Percentiles rank a stretch among this genome's conserved stretches.
These are phyloP conservation scores for Rostratula benghalensis DNA, from an alignment of 2,113 vertebrate species.

Conservation along the genomic window DNA sequence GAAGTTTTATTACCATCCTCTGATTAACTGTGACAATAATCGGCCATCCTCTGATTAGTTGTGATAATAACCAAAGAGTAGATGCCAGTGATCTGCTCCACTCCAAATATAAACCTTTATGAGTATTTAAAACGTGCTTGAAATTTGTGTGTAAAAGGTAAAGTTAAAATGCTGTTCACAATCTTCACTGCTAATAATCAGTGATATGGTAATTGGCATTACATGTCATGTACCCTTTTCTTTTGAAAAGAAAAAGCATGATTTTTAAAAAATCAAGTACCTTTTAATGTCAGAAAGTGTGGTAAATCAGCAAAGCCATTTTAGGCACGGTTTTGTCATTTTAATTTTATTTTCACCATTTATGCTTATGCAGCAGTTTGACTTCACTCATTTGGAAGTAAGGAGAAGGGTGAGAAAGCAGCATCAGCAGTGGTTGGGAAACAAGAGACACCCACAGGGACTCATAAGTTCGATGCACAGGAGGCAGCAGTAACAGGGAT, in stretches of 20 bases:
- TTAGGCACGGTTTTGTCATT: neutral
- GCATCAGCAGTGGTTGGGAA: neutral
- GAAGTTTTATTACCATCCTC: neutral
- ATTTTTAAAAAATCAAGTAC: neutral
- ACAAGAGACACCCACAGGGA: neutral
- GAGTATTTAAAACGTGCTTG: neutral
- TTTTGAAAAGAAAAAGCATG: neutral
- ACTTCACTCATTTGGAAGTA: neutral
- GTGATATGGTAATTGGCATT: neutral
- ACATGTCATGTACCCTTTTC: neutral
- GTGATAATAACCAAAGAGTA: neutral
- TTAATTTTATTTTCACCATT: neutral
- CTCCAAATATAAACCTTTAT: neutral
- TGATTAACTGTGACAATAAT: neutral
- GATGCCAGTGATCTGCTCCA: neutral
- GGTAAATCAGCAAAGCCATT: neutral
- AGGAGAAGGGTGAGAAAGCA: neutral
- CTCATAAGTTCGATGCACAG: fast-evolving
- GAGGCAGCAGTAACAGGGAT: neutral
- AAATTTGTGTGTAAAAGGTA: neutral
- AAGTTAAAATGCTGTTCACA: neutral
- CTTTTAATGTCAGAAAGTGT: neutral
- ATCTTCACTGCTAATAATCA: neutral
- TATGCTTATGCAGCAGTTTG: neutral
- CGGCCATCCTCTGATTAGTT: neutral